Evolutionary conservation across 2,888 invertebrate species (phyloP).

Genomic region (Amblyjoppa proteus): DNA sequence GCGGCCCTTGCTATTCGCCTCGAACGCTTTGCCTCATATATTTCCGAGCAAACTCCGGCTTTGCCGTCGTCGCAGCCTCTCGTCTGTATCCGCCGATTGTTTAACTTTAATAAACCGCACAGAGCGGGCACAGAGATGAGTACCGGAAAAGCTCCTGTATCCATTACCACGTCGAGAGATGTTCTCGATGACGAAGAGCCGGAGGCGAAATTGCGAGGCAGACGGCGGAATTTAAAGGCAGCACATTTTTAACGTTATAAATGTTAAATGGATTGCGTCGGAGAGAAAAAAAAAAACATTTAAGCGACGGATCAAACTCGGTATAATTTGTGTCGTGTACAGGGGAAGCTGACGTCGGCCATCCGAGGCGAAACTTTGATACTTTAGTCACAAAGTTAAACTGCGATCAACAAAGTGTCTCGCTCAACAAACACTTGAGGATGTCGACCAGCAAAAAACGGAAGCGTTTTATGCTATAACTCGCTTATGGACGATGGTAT

Average conservation of each 20-base stretch:
- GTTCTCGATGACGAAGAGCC: conserved; percentile 20
- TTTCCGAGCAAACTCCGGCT: conserved; percentile 39
- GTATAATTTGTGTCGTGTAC: too few species aligned
- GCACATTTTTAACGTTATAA: neutral
- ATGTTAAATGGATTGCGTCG: too few species aligned
- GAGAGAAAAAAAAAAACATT: too few species aligned
- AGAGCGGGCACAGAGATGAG: neutral
- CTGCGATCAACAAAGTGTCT: too few species aligned
- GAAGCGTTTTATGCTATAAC: too few species aligned
- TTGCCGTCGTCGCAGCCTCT: conserved; percentile 3
- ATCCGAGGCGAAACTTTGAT: too few species aligned
- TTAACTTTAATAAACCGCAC: conserved; percentile 59
- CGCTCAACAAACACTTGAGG: too few species aligned
- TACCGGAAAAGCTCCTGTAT: conserved; percentile 11
- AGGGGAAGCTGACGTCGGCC: too few species aligned
- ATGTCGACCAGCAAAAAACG: too few species aligned
- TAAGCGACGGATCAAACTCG: too few species aligned
- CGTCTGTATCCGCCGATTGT: conserved; percentile 49
- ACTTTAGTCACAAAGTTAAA: too few species aligned
- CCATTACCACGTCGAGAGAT: conserved; percentile 1
- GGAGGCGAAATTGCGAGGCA: conserved; percentile 5
- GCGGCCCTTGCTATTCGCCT: neutral
- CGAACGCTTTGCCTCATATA: conserved; percentile 2
- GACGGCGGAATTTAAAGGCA: neutral
- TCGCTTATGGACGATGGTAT: too few species aligned